Evolutionary conservation across 2,888 invertebrate genomes (phyloP), one percentile per base, ranked within the genome.

Genomic region (Auanema sp.): DNA sequence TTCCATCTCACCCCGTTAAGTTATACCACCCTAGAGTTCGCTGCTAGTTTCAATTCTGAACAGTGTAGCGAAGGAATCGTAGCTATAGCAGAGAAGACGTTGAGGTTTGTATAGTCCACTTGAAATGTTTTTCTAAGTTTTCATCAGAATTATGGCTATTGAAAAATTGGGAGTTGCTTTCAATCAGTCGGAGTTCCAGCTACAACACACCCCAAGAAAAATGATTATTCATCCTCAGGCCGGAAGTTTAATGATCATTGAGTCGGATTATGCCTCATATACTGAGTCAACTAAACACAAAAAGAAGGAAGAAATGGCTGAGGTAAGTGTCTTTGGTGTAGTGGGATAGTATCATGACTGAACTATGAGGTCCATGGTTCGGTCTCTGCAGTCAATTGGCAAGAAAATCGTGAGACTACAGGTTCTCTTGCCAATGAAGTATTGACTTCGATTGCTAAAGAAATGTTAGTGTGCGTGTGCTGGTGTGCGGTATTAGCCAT

Each of bases 41-140:
- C 98, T 0, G 93, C 96, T 1, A 96, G 96, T 2, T 98, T 99
- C 85, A 88, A 89, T 1, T 89, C 89, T 74, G 97, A 98, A 85
- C 98, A 99, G 85, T 99, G 98, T 87, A 93, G 95, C 0, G 98
- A 98, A 85, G 98, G 98, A 74, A 94, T 98, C 76, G 98, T 98
- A 0, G 98, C 98, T 0, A 98, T 99, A 84, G 94, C 96, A 0
- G 92, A 94, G 1, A 98, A 98, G 83, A 97, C 97, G 0, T 87
- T 98, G 58, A 88, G 96, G 83, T 86, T 63, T 55, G 68, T 5
- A 51, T n/a, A 16, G 11, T 16, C 11, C 18, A 41, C 16, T 40
- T 56, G 41, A 8, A 23, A 1, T 12, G 18, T 18, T 16, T 8
- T 23, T 2, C n/a, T 52, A 23, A 47, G 16, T 47, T 5, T 8